Percentiles rank a stretch among this genome's conserved stretches.
phyloP scores from a whole-genome alignment of 2,113 vertebrate genomes.

The Rhinichthys klamathensis region DNA sequence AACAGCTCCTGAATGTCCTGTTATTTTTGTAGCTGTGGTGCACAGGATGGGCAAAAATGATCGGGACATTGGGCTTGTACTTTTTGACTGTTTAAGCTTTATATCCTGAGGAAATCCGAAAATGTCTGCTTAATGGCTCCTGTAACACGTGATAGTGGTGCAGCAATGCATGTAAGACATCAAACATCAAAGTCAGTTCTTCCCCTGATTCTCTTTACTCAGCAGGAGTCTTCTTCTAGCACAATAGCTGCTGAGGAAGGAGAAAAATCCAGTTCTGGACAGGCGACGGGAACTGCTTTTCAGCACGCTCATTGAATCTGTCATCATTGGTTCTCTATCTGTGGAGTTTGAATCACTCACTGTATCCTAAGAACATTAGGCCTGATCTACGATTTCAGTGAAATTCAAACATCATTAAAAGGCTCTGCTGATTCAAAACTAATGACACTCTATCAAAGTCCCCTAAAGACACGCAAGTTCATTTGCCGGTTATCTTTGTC shows the following conservation, averaged over 20 bases:
- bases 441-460: not conserved
- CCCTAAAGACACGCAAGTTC: not conserved
- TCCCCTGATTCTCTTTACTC: constrained; percentile 73
- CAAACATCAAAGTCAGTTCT: constrained; percentile 55
- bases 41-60: constrained; percentile 9
- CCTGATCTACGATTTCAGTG: not conserved
- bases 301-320: not conserved
- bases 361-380: not conserved
- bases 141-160: not conserved
- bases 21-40: not conserved
- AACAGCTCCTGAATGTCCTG: not conserved
- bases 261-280: constrained; percentile 8
- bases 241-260: constrained; percentile 60
- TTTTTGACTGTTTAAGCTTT: constrained; percentile 8
- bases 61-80: not conserved
- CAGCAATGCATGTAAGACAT: constrained; percentile 8
- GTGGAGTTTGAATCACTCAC: constrained; percentile 9
- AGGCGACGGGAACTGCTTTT: not conserved
- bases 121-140: constrained; percentile 14
- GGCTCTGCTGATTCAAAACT: not conserved
- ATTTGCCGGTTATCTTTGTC: no score
- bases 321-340: not conserved
- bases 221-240: constrained; percentile 60
- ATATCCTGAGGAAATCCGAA: constrained; percentile 41
- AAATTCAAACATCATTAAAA: not conserved